A percentile compares a stretch with the other conserved stretches of the same genome.
Conservation (phyloP, 1,140 invertebrate species). For the Melitaea cinxia region DNA sequence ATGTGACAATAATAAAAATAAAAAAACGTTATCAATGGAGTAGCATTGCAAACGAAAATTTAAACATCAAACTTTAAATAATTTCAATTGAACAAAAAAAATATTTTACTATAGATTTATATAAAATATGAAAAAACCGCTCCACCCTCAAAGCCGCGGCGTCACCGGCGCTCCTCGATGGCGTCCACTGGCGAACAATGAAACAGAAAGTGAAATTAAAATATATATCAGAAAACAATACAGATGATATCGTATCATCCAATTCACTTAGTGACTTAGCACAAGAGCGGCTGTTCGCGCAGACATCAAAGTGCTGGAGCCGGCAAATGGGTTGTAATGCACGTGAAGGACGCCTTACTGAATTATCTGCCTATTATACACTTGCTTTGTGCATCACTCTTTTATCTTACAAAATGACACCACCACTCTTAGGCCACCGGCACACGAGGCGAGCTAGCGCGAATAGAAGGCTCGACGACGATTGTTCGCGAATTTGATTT, state of each 20-base stretch:
- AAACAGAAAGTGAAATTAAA: slow-evolving; percentile 27
- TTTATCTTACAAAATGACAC: slow-evolving; percentile 69
- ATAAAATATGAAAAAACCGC: no score
- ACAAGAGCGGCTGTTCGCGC: slow-evolving; percentile 27
- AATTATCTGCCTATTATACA: slow-evolving; percentile 78
- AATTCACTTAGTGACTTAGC: slow-evolving; percentile 33
- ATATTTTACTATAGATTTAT: no score
- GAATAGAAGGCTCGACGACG: not conserved
- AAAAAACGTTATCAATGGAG: no score
- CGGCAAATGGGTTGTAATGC: slow-evolving; percentile 69
- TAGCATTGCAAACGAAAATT: no score
- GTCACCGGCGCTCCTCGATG: not conserved
- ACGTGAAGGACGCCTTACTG: slow-evolving; percentile 56
- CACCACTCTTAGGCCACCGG: slow-evolving; percentile 33
- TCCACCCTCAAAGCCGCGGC: not conserved
- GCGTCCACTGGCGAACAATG: not conserved
- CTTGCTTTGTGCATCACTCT: slow-evolving; percentile 72
- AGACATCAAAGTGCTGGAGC: slow-evolving; percentile 51
- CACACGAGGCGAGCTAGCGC: slow-evolving; percentile 24
- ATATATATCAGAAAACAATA: slow-evolving; percentile 37
- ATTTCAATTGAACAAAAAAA: no score
- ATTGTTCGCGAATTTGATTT: slow-evolving; percentile 7
- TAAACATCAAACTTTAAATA: no score
- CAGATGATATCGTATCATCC: slow-evolving; percentile 39
- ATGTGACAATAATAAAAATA: no score